Base-by-base conservation (phyloP, 2,888 invertebrate genomes). In the Pheosia gnoma region DNA sequence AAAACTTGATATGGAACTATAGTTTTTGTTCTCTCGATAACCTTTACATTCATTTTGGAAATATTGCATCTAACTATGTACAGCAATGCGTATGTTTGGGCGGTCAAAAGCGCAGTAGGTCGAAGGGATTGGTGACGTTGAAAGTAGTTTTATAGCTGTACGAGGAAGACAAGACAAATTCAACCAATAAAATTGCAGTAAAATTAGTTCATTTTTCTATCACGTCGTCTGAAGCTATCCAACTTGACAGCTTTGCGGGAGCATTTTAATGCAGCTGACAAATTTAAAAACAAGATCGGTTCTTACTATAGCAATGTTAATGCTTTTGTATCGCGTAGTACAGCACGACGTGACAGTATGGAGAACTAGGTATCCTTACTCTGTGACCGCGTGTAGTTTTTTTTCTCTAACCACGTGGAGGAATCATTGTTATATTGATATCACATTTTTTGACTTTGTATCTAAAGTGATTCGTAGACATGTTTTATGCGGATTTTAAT, bases 321-420 rank as follows among this genome's bases (percentile, higher is more conserved):
- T 61, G 70, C 66, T 72, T 79, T 70, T 71, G 78, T 86, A 80
- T 86, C 84, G 74, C 78, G 78, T 81, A 82, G 79, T 82, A 81
- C 82, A 86, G 84, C 86, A 87, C 83, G 80, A 64, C 4, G 11
- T 38, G 10, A 3, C 38, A 4, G 38, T 25, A 25, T 25, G 2
- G 25, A 25, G 2, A 25, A 25, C 25, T 25, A n/a, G n/a, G n/a
- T n/a, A 25, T 25, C 25, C 25, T 25, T 25, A 25, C 25, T 25
- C 25, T 25, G 25, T 25, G 25, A 25, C 25, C 2, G 25, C 25
- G 0, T 25, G 25, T 25, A 25, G 25, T 25, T 25, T 1, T 25
- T 25, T 25, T 25, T 25, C 25, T 25, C 2, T 25, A 25, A 25
- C 25, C 25, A 2, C 25, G 25, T 25, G 25, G 25, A 25, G 25